These are phyloP conservation scores for Agrilus biguttatus DNA, from an alignment of 2,888 invertebrate genomes.

Conservation along the genomic window DNA sequence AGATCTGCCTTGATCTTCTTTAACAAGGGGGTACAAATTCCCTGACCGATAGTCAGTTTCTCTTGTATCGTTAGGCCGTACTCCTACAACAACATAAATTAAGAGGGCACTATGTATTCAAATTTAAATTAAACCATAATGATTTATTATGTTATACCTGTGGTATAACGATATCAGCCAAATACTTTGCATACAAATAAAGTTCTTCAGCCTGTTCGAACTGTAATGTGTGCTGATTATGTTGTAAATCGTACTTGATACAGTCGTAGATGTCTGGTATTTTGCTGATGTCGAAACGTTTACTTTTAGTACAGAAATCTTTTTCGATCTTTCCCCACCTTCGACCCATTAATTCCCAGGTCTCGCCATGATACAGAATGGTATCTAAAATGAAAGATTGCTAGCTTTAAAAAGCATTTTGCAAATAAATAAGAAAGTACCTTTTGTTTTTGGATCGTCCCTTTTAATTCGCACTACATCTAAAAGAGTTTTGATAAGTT, in stretches of 20 bases:
- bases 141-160: constrained; percentile 44
- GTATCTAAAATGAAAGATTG: constrained; percentile 45
- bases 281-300: constrained; percentile 93
- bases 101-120: constrained; percentile 4
- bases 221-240: constrained; percentile 90
- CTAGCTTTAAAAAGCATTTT: no score
- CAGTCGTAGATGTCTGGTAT: constrained; percentile 99
- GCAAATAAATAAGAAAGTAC: constrained; percentile 21
- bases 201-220: constrained; percentile 85
- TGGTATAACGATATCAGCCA: constrained; percentile 98
- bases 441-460: constrained; percentile 80
- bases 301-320: constrained; percentile 89
- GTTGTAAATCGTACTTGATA: constrained; percentile 96
- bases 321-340: constrained; percentile 97
- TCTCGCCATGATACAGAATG: constrained; percentile 92
- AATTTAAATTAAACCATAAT: neutral
- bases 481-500: constrained; percentile 73
- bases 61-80: constrained; percentile 93
- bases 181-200: constrained; percentile 89
- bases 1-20: constrained; percentile 92
- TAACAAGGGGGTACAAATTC: constrained; percentile 90
- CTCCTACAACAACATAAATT: constrained; percentile 43
- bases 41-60: constrained; percentile 91
- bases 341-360: constrained; percentile 96
- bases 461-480: constrained; percentile 72